Evolutionary conservation across 2,888 invertebrate species (phyloP).

Genomic region (Tanytarsus gracilentus): DNA sequence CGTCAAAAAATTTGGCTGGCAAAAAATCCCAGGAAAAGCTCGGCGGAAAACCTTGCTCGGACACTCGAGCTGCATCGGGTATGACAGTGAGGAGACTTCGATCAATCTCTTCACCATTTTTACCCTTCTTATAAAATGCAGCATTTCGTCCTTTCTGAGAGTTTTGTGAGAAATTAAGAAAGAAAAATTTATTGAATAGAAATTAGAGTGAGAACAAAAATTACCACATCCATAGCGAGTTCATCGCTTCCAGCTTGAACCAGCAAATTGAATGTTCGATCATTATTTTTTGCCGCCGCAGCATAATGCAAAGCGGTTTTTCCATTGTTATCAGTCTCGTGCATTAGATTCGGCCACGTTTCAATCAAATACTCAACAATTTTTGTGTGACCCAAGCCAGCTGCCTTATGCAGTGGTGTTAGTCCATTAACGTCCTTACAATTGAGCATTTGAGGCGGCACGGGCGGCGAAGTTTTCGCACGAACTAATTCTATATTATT

Average conservation of each 20-base stretch:
- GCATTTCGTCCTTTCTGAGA: constrained; percentile 80
- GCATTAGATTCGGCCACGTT: constrained; percentile 58
- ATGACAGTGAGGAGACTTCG: constrained; percentile 56
- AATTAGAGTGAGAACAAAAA: not conserved
- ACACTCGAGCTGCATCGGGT: constrained; percentile 74
- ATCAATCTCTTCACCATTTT: constrained; percentile 59
- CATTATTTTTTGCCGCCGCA: constrained; percentile 68
- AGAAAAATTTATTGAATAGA: not conserved
- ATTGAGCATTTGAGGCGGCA: constrained; percentile 60
- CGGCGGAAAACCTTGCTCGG: constrained; percentile 58
- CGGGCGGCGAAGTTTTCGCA: constrained; percentile 56
- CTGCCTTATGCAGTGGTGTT: constrained; percentile 82
- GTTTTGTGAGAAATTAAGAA: too few relatives aligned
- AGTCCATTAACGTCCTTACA: constrained; percentile 73
- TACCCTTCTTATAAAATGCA: constrained; percentile 65
- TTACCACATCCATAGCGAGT: constrained; percentile 70
- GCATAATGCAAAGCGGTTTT: constrained; percentile 84
- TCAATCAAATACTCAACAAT: constrained; percentile 65
- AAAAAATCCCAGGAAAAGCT: constrained; percentile 66
- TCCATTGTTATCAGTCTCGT: constrained; percentile 69
- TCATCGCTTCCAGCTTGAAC: constrained; percentile 77
- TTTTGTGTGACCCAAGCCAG: constrained; percentile 67
- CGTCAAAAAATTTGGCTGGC: constrained; percentile 35
- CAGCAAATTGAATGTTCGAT: constrained; percentile 66
- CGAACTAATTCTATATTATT: constrained; percentile 65